Evolutionary conservation across 2,888 invertebrate species (phyloP), one percentile per base, ranked within the genome.

Genomic region (Callyntrura guangdongensis): DNA sequence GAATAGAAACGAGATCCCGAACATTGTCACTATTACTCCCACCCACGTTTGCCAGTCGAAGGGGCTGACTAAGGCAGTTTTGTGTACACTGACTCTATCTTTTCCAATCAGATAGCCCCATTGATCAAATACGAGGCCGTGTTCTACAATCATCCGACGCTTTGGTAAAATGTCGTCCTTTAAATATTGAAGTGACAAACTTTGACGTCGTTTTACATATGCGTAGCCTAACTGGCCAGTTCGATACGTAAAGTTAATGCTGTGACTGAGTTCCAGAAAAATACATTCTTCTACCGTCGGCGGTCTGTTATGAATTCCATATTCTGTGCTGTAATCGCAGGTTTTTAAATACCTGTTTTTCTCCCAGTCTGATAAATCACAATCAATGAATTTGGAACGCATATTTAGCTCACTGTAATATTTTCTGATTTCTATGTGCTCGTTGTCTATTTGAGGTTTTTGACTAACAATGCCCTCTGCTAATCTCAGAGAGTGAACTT

Each of bases 61-160:
- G 0, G 89, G 89, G 6, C 79, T 61, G 0, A 61, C 25, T 20
- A 89, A 25, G n/a, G 67, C 89, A 0, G 53, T 25, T 12, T 84
- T 25, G 27, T 84, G 79, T 2, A 2, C 53, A 1, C 49, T 79
- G 14, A 4, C 5, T 11, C 17, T 77, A 2, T 89, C 27, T 4
- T 79, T 77, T 0, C 22, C 77, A 3, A 89, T 79, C 0, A 89
- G 4, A 36, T 84, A 89, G 0, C 64, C 89, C 89, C 89, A 89
- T 22, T 67, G 53, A 27, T 89, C 89, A 36, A 85, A 84, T 0
- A 84, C 79, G 25, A 89, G 67, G 2, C 74, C 89, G 8, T 74
- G 61, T 36, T 84, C 84, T 3, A 84, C 77, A 20, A 79, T 64
- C 36, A 77, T 49, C n/a, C 84, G 11, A 36, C 56, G 17, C 0